These are phyloP conservation scores for Poicephalus meyeri DNA, from an alignment of 2,113 vertebrate species.

Conservation along the genomic window DNA sequence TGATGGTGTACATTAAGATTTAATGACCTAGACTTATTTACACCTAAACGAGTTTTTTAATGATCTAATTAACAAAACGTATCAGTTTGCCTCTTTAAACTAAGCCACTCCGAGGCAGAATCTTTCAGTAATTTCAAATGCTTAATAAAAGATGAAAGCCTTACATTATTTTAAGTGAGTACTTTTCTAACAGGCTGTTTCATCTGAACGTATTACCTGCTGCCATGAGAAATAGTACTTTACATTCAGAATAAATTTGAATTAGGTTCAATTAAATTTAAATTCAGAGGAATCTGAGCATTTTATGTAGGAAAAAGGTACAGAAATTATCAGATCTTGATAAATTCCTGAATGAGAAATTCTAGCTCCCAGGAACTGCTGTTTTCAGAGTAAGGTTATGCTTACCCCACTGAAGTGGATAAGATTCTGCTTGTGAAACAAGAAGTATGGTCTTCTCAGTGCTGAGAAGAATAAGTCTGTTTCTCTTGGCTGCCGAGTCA, in stretches of 20 bases:
- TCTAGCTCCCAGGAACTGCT: not conserved
- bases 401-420: not conserved
- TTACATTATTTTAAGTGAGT: constrained; percentile 38
- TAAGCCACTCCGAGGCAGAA: constrained; percentile 41
- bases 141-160: constrained; percentile 72
- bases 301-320: not conserved
- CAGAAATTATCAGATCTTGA: not conserved
- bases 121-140: constrained; percentile 48
- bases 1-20: constrained; percentile 61
- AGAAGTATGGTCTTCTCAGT: not conserved
- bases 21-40: constrained; percentile 75
- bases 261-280: not conserved
- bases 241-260: not conserved
- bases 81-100: constrained; percentile 70
- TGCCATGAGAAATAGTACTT: not conserved
- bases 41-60: constrained; percentile 75
- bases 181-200: not conserved
- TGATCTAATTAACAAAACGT: constrained; percentile 72
- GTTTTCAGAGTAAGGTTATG: not conserved
- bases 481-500: not conserved
- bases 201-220: not conserved
- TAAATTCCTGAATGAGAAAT: not conserved
- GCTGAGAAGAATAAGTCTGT: not conserved
- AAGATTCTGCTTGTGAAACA: not conserved
- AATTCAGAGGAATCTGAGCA: not conserved